A percentile compares a stretch with the other conserved stretches of the same genome.
Evolutionary conservation across 2,888 invertebrate genomes (phyloP).

Genomic region (Eilema sororculum): DNA sequence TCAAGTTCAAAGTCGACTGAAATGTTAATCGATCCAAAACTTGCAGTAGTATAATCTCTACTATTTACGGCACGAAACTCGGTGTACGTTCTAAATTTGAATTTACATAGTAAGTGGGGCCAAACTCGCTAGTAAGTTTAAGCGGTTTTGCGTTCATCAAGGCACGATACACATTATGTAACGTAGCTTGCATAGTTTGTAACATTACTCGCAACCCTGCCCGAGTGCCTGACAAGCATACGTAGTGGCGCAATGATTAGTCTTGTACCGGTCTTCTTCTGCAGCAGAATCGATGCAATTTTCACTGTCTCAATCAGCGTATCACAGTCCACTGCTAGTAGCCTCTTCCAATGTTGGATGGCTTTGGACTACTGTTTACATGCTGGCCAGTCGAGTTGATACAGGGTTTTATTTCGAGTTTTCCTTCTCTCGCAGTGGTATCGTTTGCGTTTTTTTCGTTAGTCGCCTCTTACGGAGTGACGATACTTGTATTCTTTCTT

Average conservation of each 20-base stretch:
- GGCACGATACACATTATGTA: conserved; percentile 19
- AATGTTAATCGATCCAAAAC: not conserved
- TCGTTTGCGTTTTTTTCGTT: too few species aligned
- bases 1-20: not conserved
- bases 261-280: not conserved
- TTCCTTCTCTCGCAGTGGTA: too few species aligned
- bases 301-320: too few species aligned
- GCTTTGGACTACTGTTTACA: too few species aligned
- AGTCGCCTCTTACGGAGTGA: too few species aligned
- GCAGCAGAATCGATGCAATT: too few species aligned
- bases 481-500: too few species aligned
- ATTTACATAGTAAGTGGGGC: conserved; percentile 36
- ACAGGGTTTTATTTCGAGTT: too few species aligned
- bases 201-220: not conserved
- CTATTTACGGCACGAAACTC: conserved; percentile 17
- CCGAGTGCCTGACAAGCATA: not conserved
- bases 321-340: too few species aligned
- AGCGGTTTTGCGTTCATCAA: conserved; percentile 33
- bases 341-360: too few species aligned
- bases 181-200: not conserved
- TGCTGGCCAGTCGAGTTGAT: too few species aligned
- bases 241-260: not conserved
- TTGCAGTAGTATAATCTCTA: conserved; percentile 17
- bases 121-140: conserved; percentile 29
- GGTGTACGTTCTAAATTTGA: conserved; percentile 14